Evolutionary conservation across 2,888 invertebrate species (phyloP).

Genomic region (Podotricha telesiphe): DNA sequence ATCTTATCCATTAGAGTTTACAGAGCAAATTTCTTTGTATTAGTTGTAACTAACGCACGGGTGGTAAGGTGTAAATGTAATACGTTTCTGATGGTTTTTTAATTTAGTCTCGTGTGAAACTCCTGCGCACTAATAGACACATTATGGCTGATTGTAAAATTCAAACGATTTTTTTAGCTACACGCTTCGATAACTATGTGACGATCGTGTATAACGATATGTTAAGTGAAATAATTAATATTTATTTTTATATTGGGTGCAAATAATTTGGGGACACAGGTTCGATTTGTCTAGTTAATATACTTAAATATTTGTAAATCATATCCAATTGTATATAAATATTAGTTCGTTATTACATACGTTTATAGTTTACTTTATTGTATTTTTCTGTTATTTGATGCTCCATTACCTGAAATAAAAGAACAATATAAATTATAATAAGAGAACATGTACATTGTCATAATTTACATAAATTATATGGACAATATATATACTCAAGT

Average conservation of each 20-base stretch:
- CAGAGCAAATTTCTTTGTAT: constrained; percentile 43
- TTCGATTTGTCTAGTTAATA: too few relatives aligned
- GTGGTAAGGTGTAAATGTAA: constrained; percentile 73
- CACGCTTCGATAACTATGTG: constrained; percentile 20
- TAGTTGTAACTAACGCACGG: constrained; percentile 47
- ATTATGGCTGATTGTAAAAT: constrained; percentile 58
- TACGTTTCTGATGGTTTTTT: constrained; percentile 80
- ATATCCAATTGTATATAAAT: too few relatives aligned
- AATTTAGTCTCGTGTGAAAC: constrained; percentile 78
- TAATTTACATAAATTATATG: background rate
- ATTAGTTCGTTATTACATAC: too few relatives aligned
- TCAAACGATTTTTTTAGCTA: constrained; percentile 42
- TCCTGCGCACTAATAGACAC: constrained; percentile 75
- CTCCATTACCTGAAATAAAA: constrained; percentile 13
- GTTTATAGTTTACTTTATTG: background rate
- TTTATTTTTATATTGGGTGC: background rate
- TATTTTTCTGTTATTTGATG: background rate
- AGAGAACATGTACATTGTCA: background rate
- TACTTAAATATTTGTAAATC: background rate
- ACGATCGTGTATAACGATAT: constrained; percentile 7
- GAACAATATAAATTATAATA: background rate
- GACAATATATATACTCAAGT: too few relatives aligned
- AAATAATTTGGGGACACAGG: background rate
- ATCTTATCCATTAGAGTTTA: constrained; percentile 34
- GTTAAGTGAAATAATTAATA: background rate